These are phyloP conservation scores for Lasioglossum pauxillum DNA, from an alignment of 2,888 invertebrate species.

Conservation along the genomic window DNA sequence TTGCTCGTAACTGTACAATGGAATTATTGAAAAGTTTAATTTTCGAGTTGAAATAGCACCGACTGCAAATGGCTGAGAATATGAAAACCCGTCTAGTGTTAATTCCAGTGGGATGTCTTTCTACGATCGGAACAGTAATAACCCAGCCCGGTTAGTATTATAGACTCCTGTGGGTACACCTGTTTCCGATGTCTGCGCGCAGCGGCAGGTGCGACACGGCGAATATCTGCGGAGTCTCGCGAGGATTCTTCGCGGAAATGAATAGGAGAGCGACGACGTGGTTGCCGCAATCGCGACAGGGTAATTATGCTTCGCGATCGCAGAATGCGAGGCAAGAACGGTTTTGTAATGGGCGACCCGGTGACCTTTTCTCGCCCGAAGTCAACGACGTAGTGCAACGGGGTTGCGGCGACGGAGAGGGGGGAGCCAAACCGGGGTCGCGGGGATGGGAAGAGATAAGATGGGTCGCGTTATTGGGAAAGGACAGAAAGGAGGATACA, in stretches of 20 bases:
- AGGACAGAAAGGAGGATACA: constrained; percentile 64
- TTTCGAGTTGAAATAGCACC: too few species aligned
- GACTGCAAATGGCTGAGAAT: too few species aligned
- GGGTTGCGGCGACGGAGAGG: background rate
- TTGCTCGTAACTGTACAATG: too few species aligned
- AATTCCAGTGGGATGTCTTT: too few species aligned
- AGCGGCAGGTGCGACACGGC: background rate
- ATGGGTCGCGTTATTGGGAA: constrained; percentile 55
- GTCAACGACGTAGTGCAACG: background rate
- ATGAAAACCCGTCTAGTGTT: too few species aligned
- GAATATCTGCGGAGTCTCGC: background rate
- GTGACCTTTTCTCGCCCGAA: constrained; percentile 54
- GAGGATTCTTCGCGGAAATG: background rate
- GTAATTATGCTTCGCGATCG: constrained; percentile 24
- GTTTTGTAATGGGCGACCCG: constrained; percentile 40
- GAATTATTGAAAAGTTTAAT: too few species aligned
- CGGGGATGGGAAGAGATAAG: constrained; percentile 17
- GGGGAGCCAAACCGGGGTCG: background rate
- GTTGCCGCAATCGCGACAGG: background rate
- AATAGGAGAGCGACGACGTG: background rate
- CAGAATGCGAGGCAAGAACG: constrained; percentile 21
- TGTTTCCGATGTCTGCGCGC: background rate
- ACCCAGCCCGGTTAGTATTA: background rate
- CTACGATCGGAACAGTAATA: background rate
- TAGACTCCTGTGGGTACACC: background rate